phyloP scores from a whole-genome alignment of 2,888 invertebrate species.

The Hoplodrina blanda region DNA sequence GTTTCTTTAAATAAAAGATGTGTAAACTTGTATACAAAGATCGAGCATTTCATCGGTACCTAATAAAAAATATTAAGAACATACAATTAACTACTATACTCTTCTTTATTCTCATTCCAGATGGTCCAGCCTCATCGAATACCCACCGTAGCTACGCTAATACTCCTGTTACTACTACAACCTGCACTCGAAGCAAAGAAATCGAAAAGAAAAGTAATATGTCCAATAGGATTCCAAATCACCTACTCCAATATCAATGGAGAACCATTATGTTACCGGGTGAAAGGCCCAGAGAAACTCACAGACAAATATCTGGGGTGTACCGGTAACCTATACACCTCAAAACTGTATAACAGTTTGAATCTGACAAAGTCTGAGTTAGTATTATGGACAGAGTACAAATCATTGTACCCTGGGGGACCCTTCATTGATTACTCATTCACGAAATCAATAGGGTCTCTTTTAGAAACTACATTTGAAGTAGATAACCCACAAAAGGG shows the following conservation, averaged over 20 bases:
- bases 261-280: slow-evolving; percentile 78
- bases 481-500: slow-evolving; percentile 69
- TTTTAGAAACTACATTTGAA: slow-evolving; percentile 71
- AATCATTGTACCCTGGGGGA: slow-evolving; percentile 82
- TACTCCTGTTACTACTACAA: slow-evolving; percentile 69
- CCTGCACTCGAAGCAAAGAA: slow-evolving; percentile 65
- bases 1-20: no score
- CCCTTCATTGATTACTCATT: slow-evolving; percentile 84
- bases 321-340: slow-evolving; percentile 80
- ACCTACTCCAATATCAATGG: slow-evolving; percentile 67
- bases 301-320: slow-evolving; percentile 81
- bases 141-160: slow-evolving; percentile 60
- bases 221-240: slow-evolving; percentile 83
- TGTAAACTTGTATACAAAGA: no score
- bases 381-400: slow-evolving; percentile 86
- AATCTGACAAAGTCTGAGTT: slow-evolving; percentile 71
- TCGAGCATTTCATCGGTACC: no score
- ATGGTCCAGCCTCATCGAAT: slow-evolving; percentile 71
- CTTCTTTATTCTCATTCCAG: slow-evolving; percentile 68
- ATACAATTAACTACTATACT: no score
- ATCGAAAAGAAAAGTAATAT: slow-evolving; percentile 62
- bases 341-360: slow-evolving; percentile 74
- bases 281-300: slow-evolving; percentile 82
- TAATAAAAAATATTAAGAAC: no score
- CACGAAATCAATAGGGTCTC: slow-evolving; percentile 74